Conservation (phyloP, 2,113 vertebrate species). For the Athene cunicularia region DNA sequence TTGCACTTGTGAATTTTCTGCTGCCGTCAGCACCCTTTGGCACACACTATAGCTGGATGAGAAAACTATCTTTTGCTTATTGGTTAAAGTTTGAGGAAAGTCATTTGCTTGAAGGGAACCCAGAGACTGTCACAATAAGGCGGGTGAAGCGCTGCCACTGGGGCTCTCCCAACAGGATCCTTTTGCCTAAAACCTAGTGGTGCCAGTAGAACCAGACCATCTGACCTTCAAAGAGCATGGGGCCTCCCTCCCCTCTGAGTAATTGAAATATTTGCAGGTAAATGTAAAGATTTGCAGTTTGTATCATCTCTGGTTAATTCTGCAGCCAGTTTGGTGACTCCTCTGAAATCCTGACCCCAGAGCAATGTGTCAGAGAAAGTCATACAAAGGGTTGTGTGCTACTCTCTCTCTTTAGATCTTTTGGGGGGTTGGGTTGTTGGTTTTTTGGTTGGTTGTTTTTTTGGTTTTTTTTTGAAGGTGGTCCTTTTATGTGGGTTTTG, state of each 20-base stretch:
- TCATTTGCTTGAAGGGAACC: not conserved
- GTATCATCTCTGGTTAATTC: not conserved
- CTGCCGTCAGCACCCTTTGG: not conserved
- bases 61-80: not conserved
- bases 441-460: too few species aligned
- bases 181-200: not conserved
- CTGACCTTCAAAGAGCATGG: not conserved
- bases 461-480: not conserved
- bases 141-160: accelerated
- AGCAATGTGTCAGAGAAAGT: not conserved
- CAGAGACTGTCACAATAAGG: accelerated
- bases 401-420: not conserved
- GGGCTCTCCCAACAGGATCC: not conserved
- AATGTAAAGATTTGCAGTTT: not conserved
- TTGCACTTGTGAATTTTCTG: not conserved
- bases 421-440: accelerated
- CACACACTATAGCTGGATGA: not conserved
- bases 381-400: not conserved
- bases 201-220: not conserved
- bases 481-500: accelerated
- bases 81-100: not conserved
- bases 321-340: not conserved
- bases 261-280: not conserved
- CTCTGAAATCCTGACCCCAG: not conserved
- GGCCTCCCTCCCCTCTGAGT: not conserved